Evolutionary conservation across 2,888 invertebrate species (phyloP), one percentile per base, ranked within the genome.

Genomic region (Hemithea aestivaria): DNA sequence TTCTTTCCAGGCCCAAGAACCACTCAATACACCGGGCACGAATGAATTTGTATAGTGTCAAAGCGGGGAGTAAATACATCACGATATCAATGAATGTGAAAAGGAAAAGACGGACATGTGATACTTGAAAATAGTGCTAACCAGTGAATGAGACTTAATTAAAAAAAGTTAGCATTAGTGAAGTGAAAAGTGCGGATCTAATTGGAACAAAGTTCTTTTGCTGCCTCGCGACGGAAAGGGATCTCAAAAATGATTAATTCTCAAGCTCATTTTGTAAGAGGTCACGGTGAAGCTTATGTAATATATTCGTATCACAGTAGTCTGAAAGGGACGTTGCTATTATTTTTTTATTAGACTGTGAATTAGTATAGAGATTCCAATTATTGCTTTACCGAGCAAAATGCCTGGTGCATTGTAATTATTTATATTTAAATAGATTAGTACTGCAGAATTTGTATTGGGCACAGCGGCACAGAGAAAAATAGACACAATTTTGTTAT

Each of bases 1-100:
- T 77, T 77, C 56, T 72, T 91, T 90, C 7, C 90, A 95, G 94
- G 93, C 93, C 67, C 92, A 93, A 87, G 92, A 94, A 88, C 95
- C 95, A 55, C 90, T 95, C 73, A 94, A 92, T 63, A 91, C 91
- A 77, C 91, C 92, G 68, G 92, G 93, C 75, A 92, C 92, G 74
- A 93, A 93, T 81, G 93, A 94, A 69, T 93, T 92, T 88, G 94
- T 94, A 88, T 94, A 89, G 78, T 83, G 75, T 69, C 45, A 67
- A 64, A 64, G 74, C 76, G 42, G 84, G 87, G 59, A 85, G 85
- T 71, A 79, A 85, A 80, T 87, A 83, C 69, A 66, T 73, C 69
- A 75, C 74, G 70, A 69, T 87, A 65, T 81, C 82, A 60, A 72
- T 87, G 65, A 78, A 83, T 77, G 84, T 75, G 69, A 87, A 87